These are phyloP conservation scores for Irena cyanogastra DNA, from an alignment of 2,113 vertebrate species.

Conservation along the genomic window DNA sequence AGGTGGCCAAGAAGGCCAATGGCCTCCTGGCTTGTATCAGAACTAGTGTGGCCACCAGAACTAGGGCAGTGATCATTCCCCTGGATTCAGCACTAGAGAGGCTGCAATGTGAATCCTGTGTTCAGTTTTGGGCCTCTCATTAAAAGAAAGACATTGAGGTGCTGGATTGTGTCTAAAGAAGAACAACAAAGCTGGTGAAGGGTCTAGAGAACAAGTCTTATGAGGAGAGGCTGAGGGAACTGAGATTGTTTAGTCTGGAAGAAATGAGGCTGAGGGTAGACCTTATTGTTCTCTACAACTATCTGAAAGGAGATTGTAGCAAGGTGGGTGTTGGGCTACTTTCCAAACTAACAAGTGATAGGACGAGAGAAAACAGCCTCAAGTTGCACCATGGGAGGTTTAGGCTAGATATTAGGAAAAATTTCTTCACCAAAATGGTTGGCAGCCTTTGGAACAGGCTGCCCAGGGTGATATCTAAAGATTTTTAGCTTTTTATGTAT, in stretches of 20 bases:
- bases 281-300: neutral
- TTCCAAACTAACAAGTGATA: neutral
- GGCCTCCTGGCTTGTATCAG: neutral
- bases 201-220: neutral
- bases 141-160: neutral
- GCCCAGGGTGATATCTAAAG: neutral
- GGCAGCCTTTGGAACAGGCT: neutral
- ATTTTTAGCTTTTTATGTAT: neutral
- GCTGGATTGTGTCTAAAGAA: neutral
- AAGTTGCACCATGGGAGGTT: neutral
- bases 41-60: neutral
- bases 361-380: neutral
- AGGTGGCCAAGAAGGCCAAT: neutral
- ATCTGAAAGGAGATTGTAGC: neutral
- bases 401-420: neutral
- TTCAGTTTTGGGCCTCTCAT: neutral
- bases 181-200: neutral
- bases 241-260: neutral
- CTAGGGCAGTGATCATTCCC: neutral
- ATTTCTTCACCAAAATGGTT: neutral
- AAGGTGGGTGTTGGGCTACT: neutral
- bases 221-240: neutral
- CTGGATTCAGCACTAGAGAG: neutral
- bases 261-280: neutral
- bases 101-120: neutral